phyloP scores from a whole-genome alignment of 1,140 invertebrate species.

The Heliconius nattereri region DNA sequence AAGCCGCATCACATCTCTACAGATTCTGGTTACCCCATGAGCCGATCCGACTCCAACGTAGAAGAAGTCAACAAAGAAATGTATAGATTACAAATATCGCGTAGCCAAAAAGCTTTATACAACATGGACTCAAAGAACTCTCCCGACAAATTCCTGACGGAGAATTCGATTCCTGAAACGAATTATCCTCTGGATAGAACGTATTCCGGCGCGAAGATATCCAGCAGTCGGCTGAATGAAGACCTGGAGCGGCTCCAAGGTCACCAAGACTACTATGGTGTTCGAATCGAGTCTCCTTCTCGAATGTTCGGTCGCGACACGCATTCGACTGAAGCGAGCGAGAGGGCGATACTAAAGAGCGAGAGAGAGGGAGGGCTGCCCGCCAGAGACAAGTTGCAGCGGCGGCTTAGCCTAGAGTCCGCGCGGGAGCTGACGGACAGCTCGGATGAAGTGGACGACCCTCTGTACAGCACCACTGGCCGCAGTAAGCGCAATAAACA shows the following conservation, averaged over 20 bases:
- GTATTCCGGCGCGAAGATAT: slow-evolving; percentile 77
- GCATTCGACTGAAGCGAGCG: slow-evolving; percentile 68
- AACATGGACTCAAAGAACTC: slow-evolving; percentile 76
- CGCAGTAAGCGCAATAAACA: slow-evolving; percentile 78
- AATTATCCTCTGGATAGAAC: slow-evolving; percentile 78
- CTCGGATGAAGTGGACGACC: slow-evolving; percentile 83
- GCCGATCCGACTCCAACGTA: slow-evolving; percentile 77
- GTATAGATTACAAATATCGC: slow-evolving; percentile 78
- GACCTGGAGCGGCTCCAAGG: slow-evolving; percentile 63
- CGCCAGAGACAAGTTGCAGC: slow-evolving; percentile 73
- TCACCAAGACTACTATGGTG: slow-evolving; percentile 66
- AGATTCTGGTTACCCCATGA: slow-evolving; percentile 73
- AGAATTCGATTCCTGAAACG: slow-evolving; percentile 70
- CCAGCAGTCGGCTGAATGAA: slow-evolving; percentile 74
- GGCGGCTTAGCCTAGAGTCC: slow-evolving; percentile 87
- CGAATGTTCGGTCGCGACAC: slow-evolving; percentile 61
- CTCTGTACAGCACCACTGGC: slow-evolving; percentile 77
- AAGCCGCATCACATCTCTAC: slow-evolving; percentile 75
- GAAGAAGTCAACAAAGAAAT: slow-evolving; percentile 81
- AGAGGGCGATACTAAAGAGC: slow-evolving; percentile 51
- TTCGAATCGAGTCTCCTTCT: slow-evolving; percentile 66
- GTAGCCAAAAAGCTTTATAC: slow-evolving; percentile 77
- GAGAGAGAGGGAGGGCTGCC: slow-evolving; percentile 48
- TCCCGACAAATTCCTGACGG: slow-evolving; percentile 70
- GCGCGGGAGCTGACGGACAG: slow-evolving; percentile 86